Evolutionary conservation across 2,113 vertebrate species (phyloP).

Genomic region (Pholis gunnellus): DNA sequence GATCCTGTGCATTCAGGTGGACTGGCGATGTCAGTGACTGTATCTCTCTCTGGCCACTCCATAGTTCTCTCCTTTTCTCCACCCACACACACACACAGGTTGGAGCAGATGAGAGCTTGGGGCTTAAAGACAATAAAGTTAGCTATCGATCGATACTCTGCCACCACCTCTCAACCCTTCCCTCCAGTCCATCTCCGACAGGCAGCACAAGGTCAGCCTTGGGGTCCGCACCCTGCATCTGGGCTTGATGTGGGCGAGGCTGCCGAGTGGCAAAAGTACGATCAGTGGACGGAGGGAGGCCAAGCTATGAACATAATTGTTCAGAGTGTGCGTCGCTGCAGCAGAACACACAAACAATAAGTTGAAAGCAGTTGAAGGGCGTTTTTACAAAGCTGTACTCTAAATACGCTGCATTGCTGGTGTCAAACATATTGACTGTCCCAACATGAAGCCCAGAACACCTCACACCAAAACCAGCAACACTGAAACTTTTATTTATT

Average conservation of each 20-base stretch:
- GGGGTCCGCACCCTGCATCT: constrained; percentile 27
- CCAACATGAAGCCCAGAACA: neutral
- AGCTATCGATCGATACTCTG: constrained; percentile 53
- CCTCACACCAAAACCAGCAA: neutral
- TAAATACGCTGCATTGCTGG: neutral
- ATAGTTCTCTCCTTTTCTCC: neutral
- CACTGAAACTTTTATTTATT: neutral
- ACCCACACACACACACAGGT: constrained; percentile 38
- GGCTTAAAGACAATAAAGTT: constrained; percentile 58
- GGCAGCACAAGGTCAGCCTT: constrained; percentile 51
- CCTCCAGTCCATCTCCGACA: constrained; percentile 32
- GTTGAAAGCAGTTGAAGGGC: neutral
- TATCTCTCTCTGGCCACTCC: constrained; percentile 2
- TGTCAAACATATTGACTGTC: neutral
- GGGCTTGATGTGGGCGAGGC: constrained; percentile 5
- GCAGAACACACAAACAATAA: constrained; percentile 25
- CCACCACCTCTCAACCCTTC: constrained; percentile 34
- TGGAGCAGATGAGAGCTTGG: constrained; percentile 9
- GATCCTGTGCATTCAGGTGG: constrained; percentile 10
- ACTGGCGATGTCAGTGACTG: neutral
- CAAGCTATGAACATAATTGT: constrained; percentile 57
- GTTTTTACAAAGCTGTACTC: constrained; percentile 2
- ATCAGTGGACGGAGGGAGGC: constrained; percentile 14
- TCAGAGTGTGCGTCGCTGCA: constrained; percentile 29
- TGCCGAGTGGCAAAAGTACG: neutral